Conservation (phyloP, 2,113 vertebrate species). For the Setophaga petechia region DNA sequence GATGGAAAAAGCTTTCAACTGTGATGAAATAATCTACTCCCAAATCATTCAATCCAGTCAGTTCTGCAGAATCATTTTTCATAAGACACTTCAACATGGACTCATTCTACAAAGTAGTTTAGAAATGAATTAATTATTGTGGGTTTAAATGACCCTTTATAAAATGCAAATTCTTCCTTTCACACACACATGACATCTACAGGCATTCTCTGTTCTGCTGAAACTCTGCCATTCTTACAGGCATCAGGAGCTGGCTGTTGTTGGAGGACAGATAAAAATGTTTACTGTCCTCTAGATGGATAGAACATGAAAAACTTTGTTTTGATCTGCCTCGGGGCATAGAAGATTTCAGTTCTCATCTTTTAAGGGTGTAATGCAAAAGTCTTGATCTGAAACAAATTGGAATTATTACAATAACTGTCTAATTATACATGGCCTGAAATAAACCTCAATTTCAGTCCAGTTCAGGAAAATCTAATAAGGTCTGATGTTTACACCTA, state of each 20-base stretch:
- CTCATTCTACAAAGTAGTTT: neutral
- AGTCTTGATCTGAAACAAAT: slow-evolving; percentile 9
- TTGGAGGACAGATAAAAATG: neutral
- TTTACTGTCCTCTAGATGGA: neutral
- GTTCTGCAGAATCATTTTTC: neutral
- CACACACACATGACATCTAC: neutral
- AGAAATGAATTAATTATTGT: neutral
- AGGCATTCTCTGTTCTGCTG: neutral
- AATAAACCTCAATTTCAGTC: slow-evolving; percentile 12
- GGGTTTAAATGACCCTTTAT: neutral
- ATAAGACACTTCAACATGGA: neutral
- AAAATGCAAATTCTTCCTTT: neutral
- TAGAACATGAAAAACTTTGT: neutral
- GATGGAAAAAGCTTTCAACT: neutral
- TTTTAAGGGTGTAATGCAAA: neutral
- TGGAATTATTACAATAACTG: slow-evolving; percentile 9
- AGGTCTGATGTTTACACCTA: slow-evolving; percentile 29
- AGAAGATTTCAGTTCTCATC: neutral
- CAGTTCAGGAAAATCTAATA: slow-evolving; percentile 13
- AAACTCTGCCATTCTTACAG: neutral
- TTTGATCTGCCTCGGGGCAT: neutral
- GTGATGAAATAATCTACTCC: neutral
- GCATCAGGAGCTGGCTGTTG: neutral
- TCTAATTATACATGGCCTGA: neutral
- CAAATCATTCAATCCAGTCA: neutral